Conservation (phyloP, 2,888 invertebrate species). For the Hipparchia sbordonii region DNA sequence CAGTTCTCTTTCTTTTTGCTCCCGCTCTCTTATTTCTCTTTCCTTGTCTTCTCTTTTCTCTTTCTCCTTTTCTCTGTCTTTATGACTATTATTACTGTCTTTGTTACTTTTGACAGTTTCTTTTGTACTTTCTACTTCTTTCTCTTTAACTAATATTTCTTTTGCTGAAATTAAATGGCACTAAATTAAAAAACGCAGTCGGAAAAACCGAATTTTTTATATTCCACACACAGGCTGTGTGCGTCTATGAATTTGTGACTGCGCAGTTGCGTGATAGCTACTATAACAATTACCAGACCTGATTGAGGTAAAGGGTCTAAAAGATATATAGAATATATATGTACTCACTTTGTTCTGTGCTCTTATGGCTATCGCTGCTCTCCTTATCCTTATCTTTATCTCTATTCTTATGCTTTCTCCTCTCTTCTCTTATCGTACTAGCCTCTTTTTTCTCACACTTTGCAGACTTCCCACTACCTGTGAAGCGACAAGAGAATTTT, state of each 20-base stretch:
- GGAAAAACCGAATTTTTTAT: too few species aligned
- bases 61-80: conserved; percentile 58
- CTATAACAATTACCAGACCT: too few species aligned
- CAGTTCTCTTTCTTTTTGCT: conserved; percentile 76
- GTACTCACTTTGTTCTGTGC: conserved; percentile 74
- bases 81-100: conserved; percentile 82
- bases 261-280: too few species aligned
- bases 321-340: too few species aligned
- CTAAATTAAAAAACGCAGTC: background rate
- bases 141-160: conserved; percentile 75
- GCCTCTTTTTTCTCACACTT: conserved; percentile 79
- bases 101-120: conserved; percentile 68
- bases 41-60: conserved; percentile 44
- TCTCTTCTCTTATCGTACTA: conserved; percentile 76
- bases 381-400: conserved; percentile 75
- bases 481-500: conserved; percentile 29
- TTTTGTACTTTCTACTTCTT: conserved; percentile 77
- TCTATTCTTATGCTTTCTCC: conserved; percentile 62
- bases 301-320: too few species aligned
- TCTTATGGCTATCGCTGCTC: conserved; percentile 78
- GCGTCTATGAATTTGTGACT: too few species aligned
- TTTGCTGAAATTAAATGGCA: conserved; percentile 61
- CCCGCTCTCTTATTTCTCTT: conserved; percentile 50
- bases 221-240: too few species aligned
- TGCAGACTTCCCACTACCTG: conserved; percentile 65